Evolutionary conservation across 2,888 invertebrate genomes (phyloP).

Genomic region (Drosophila birchii): DNA sequence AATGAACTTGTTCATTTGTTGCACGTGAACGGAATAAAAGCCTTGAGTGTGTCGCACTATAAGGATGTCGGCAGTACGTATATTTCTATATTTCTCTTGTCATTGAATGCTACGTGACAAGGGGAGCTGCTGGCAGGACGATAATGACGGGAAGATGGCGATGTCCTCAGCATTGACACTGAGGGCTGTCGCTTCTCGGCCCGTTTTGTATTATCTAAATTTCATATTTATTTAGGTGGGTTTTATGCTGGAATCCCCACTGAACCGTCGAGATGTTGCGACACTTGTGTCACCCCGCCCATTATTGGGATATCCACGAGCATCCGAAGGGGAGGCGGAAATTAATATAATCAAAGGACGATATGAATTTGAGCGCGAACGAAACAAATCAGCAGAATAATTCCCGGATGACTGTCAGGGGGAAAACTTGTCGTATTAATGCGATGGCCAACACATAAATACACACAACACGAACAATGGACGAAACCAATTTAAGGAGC

Average conservation of each 20-base stretch:
- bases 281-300: background rate
- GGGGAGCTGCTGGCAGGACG: conserved; percentile 11
- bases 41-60: conserved; percentile 31
- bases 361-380: conserved; percentile 23
- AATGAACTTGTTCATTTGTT: conserved; percentile 77
- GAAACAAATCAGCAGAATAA: conserved; percentile 32
- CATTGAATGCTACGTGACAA: conserved; percentile 49
- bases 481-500: conserved; percentile 50
- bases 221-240: conserved; percentile 31
- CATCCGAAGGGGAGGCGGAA: conserved; percentile 7
- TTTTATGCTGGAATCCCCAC: conserved; percentile 12
- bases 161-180: conserved; percentile 20
- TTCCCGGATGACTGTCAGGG: conserved; percentile 13
- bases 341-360: conserved; percentile 26
- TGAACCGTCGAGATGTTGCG: conserved; percentile 3
- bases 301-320: background rate
- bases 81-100: conserved; percentile 55
- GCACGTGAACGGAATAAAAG: conserved; percentile 69
- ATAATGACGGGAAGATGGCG: conserved; percentile 11
- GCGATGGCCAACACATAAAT: conserved; percentile 30
- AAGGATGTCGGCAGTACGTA: conserved; percentile 29
- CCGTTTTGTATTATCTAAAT: conserved; percentile 37
- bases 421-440: conserved; percentile 32
- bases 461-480: conserved; percentile 13
- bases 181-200: conserved; percentile 18